These are phyloP conservation scores for Aeoliscus strigatus DNA, from an alignment of 2,797 vertebrate genomes.

Conservation along the genomic window DNA sequence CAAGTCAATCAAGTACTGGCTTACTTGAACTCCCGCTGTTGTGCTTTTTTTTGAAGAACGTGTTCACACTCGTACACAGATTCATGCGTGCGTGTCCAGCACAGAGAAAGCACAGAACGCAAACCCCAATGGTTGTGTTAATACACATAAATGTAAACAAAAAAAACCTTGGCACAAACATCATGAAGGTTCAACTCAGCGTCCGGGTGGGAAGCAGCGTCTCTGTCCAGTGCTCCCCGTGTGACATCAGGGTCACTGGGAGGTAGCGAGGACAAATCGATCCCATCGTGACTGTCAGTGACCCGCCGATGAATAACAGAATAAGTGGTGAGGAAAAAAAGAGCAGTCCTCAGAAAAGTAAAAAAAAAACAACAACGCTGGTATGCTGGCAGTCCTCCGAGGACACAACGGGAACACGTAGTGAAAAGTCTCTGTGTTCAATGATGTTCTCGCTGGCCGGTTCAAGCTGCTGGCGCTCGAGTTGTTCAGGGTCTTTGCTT, in stretches of 20 bases:
- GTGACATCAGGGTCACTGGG: too few relatives aligned
- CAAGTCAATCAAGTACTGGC: slow-evolving; percentile 41
- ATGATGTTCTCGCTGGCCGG: slow-evolving; percentile 27
- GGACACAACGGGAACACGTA: slow-evolving; percentile 22
- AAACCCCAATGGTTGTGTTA: slow-evolving; percentile 15
- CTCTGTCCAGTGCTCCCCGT: slow-evolving; percentile 1
- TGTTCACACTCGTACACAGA: not conserved
- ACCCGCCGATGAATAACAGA: slow-evolving; percentile 40
- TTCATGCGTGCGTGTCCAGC: slow-evolving; percentile 25
- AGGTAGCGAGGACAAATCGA: not conserved
- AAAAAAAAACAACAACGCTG: slow-evolving; percentile 2
- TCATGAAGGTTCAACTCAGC: slow-evolving; percentile 16
- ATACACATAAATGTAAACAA: slow-evolving; percentile 46
- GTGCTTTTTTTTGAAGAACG: slow-evolving; percentile 41
- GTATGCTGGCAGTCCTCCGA: slow-evolving; percentile 21
- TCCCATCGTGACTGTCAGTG: slow-evolving; percentile 13
- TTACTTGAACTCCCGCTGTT: slow-evolving; percentile 51
- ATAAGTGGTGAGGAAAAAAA: slow-evolving; percentile 21
- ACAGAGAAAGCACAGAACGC: slow-evolving; percentile 19
- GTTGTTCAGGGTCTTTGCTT: slow-evolving; percentile 14
- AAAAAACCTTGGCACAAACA: slow-evolving; percentile 53
- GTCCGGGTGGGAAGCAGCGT: not conserved
- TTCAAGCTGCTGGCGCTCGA: slow-evolving; percentile 26
- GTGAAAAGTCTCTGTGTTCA: slow-evolving; percentile 26
- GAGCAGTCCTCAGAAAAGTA: slow-evolving; percentile 26